phyloP scores from a whole-genome alignment of 1,140 invertebrate genomes.

The Bursaphelenchus mucronatus region DNA sequence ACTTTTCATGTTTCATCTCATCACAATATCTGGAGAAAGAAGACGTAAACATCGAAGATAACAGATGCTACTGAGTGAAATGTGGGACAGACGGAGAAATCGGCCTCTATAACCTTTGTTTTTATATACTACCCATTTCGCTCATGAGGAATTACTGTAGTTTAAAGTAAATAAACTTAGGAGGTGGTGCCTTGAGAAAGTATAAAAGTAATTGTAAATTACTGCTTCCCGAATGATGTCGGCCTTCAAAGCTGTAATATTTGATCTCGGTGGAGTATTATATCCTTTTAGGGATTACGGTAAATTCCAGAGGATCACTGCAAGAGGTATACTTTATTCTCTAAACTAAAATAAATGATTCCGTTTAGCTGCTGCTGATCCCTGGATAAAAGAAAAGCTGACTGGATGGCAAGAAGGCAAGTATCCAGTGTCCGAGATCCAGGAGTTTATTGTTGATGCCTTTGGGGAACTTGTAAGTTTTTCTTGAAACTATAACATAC shows the following conservation, averaged over 20 bases:
- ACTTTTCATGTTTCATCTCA: too few species aligned
- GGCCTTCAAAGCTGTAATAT: conserved; percentile 8
- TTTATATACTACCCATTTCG: too few species aligned
- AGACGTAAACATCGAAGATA: too few species aligned
- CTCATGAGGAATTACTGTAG: too few species aligned
- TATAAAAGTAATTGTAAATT: too few species aligned
- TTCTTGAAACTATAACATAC: not conserved
- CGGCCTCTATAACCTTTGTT: too few species aligned
- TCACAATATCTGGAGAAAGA: too few species aligned
- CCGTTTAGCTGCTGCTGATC: conserved; percentile 3
- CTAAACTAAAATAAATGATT: too few species aligned
- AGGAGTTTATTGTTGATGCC: not conserved
- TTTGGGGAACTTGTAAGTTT: not conserved
- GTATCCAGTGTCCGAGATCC: not conserved
- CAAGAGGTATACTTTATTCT: not conserved
- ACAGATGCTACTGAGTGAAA: too few species aligned
- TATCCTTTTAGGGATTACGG: conserved; percentile 4
- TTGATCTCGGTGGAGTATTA: conserved; percentile 13
- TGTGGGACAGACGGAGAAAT: too few species aligned
- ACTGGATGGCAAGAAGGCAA: conserved; percentile 4
- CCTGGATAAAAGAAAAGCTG: conserved; percentile 5
- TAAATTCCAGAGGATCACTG: not conserved
- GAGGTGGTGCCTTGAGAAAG: too few species aligned
- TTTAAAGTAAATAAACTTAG: too few species aligned
- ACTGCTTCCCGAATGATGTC: not conserved